phyloP scores from a whole-genome alignment of 2,113 vertebrate genomes.

The Onychorhynchus coronatus region DNA sequence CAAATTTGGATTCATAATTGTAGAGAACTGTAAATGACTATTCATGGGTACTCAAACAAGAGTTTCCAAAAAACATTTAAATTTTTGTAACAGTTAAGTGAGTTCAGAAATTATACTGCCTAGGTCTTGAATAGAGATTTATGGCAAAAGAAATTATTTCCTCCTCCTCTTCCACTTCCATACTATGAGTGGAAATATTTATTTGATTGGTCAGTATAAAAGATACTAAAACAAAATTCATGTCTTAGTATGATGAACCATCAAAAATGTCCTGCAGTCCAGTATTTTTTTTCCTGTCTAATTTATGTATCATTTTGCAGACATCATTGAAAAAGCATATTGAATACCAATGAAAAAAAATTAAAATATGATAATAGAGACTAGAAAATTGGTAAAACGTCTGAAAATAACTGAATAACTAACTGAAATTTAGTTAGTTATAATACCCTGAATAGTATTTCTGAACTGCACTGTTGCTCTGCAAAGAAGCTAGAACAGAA shows the following conservation, averaged over 20 bases:
- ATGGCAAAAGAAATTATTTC: neutral
- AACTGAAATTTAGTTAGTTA: neutral
- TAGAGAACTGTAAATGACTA: neutral
- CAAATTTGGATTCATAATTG: neutral
- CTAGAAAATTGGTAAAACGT: neutral
- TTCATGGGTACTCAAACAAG: neutral
- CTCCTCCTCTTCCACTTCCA: neutral
- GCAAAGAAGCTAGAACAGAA: neutral
- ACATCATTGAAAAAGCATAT: neutral
- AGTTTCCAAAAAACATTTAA: neutral
- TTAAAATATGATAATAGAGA: neutral
- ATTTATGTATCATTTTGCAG: neutral
- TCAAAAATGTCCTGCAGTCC: neutral
- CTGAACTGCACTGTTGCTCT: neutral
- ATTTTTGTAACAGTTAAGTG: neutral
- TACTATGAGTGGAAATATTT: neutral
- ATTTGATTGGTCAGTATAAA: neutral
- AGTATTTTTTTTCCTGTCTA: neutral
- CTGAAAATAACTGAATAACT: too few species aligned
- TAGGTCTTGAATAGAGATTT: neutral
- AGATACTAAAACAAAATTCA: neutral
- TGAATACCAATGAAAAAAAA: fast-evolving
- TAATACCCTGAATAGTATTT: neutral
- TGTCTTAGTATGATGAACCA: neutral
- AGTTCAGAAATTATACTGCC: neutral